Evolutionary conservation across 2,888 invertebrate species (phyloP).

Genomic region (Spialia ferax): DNA sequence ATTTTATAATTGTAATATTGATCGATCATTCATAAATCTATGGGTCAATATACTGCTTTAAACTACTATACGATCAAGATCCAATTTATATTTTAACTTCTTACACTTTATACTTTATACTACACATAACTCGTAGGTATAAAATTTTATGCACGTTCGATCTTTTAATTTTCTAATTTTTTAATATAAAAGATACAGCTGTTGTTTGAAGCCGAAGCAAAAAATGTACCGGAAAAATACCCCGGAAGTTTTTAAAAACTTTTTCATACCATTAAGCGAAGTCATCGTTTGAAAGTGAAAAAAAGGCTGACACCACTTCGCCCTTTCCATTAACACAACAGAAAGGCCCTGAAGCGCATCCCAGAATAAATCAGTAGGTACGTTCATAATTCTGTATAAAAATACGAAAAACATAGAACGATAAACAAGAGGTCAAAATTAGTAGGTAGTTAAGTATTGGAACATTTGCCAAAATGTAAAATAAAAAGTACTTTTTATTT

Average conservation of each 20-base stretch:
- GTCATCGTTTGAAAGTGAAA: slow-evolving; percentile 71
- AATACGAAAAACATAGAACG: neutral
- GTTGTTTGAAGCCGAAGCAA: slow-evolving; percentile 37
- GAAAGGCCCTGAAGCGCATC: slow-evolving; percentile 64
- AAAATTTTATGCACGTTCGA: neutral
- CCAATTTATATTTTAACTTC: too few species aligned
- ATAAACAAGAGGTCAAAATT: too few species aligned
- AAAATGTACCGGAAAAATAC: slow-evolving; percentile 46
- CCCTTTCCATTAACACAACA: slow-evolving; percentile 73
- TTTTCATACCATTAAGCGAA: slow-evolving; percentile 57
- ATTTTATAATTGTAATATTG: too few species aligned
- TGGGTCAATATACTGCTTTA: too few species aligned
- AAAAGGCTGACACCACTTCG: slow-evolving; percentile 61
- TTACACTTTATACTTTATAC: neutral
- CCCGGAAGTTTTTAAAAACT: slow-evolving; percentile 48
- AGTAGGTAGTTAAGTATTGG: too few species aligned
- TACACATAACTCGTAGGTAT: neutral
- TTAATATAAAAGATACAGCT: slow-evolving; percentile 5
- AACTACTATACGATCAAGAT: too few species aligned
- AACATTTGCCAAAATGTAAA: slow-evolving; percentile 40
- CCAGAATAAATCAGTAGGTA: slow-evolving; percentile 71
- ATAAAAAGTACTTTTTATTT: too few species aligned
- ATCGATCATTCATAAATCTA: too few species aligned
- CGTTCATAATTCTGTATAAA: neutral
- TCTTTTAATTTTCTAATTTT: slow-evolving; percentile 23